phyloP scores from a whole-genome alignment of 2,797 vertebrate species.

The Enteromius argenteus region DNA sequence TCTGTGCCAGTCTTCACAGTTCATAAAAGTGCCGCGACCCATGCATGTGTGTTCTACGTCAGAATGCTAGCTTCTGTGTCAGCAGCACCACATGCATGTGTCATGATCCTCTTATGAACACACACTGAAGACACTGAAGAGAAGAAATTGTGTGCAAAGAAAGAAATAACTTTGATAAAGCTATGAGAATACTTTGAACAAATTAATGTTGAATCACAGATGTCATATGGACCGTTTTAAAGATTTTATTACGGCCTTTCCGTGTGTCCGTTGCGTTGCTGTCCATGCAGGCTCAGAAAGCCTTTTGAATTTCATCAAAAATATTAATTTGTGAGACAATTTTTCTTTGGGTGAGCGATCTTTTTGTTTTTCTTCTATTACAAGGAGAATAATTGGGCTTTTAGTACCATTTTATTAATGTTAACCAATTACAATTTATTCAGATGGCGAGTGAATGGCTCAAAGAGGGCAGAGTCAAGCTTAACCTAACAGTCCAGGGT shows the following conservation, averaged over 20 bases:
- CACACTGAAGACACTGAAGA: too few relatives aligned
- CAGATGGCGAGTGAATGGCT: constrained; percentile 65
- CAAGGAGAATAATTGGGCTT: not conserved
- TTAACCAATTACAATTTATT: not conserved
- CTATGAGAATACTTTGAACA: too few relatives aligned
- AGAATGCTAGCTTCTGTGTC: too few relatives aligned
- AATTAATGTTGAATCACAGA: not conserved
- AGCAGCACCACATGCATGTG: too few relatives aligned
- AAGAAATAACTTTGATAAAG: too few relatives aligned
- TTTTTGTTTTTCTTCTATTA: not conserved
- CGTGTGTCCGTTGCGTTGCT: not conserved
- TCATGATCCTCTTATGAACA: too few relatives aligned
- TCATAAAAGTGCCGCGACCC: too few relatives aligned
- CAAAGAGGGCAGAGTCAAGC: constrained; percentile 27
- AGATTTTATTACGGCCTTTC: not conserved
- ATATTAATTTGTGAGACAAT: not conserved
- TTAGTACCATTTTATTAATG: not conserved
- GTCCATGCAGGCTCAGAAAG: not conserved
- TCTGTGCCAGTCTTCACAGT: too few relatives aligned
- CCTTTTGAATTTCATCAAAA: not conserved
- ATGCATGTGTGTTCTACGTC: too few relatives aligned
- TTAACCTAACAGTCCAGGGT: constrained; percentile 43
- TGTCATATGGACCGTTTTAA: not conserved
- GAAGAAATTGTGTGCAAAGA: too few relatives aligned
- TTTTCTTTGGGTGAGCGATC: not conserved